A percentile compares a stretch with the other conserved stretches of the same genome.
phyloP scores from a whole-genome alignment of 2,113 vertebrate genomes.

The Leucopsar rothschildi region DNA sequence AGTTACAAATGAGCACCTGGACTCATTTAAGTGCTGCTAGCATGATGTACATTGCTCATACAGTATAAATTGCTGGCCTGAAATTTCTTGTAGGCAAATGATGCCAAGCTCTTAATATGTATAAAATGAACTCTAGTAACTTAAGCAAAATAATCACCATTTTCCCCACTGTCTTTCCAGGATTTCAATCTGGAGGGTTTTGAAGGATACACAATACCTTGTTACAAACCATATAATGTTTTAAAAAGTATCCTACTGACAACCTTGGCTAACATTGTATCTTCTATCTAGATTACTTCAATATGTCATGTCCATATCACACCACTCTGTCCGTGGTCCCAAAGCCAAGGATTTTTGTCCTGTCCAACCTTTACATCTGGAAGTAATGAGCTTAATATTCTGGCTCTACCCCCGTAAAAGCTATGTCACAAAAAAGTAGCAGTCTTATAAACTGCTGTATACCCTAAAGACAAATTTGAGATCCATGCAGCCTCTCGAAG shows the following conservation, averaged over 20 bases:
- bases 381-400: constrained; percentile 80
- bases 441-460: constrained; percentile 69
- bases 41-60: constrained; percentile 67
- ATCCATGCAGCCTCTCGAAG: constrained; percentile 22
- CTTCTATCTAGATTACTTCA: constrained; percentile 84
- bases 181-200: constrained; percentile 70
- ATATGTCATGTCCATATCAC: constrained; percentile 77
- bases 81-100: constrained; percentile 62
- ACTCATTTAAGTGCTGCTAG: constrained; percentile 67
- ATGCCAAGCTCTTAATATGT: constrained; percentile 76
- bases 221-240: constrained; percentile 80
- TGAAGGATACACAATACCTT: constrained; percentile 78
- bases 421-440: constrained; percentile 82
- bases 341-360: constrained; percentile 71
- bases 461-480: constrained; percentile 68
- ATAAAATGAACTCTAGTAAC: constrained; percentile 74
- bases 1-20: constrained; percentile 67
- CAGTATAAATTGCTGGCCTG: constrained; percentile 65
- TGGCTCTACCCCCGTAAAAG: constrained; percentile 71
- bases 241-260: constrained; percentile 78
- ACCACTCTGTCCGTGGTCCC: constrained; percentile 62
- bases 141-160: constrained; percentile 78
- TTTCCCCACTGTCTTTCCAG: constrained; percentile 68
- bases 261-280: constrained; percentile 77
- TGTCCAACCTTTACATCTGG: constrained; percentile 82